Conservation (phyloP, 1,140 invertebrate species). For the Eurosta solidaginis region DNA sequence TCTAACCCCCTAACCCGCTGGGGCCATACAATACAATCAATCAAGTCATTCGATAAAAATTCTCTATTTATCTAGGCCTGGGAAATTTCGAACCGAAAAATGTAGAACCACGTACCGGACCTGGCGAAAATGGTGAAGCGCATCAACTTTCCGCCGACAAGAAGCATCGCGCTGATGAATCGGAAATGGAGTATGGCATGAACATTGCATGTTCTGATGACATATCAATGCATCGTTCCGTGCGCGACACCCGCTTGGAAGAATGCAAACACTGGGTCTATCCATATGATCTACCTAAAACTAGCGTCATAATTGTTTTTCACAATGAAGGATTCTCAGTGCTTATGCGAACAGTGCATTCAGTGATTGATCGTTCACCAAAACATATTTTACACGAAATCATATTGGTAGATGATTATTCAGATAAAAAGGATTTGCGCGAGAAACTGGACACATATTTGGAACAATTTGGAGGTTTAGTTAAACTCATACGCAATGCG, state of each 20-base stretch:
- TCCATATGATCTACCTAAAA: constrained; percentile 82
- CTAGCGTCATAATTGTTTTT: constrained; percentile 97
- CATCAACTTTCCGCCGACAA: constrained; percentile 59
- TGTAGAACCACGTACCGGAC: constrained; percentile 68
- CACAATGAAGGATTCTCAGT: constrained; percentile 98
- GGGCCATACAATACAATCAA: too few relatives aligned
- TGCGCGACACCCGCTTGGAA: constrained; percentile 83
- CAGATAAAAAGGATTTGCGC: constrained; percentile 93
- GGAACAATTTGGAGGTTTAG: constrained; percentile 83
- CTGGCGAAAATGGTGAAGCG: constrained; percentile 77
- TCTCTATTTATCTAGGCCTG: constrained; percentile 52
- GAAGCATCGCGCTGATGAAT: constrained; percentile 73
- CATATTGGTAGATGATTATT: constrained; percentile 97
- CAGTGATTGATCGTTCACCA: constrained; percentile 91
- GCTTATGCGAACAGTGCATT: constrained; percentile 94
- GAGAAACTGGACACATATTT: constrained; percentile 88
- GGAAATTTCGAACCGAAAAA: constrained; percentile 74
- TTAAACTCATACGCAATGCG: constrained; percentile 82
- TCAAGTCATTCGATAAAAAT: too few relatives aligned
- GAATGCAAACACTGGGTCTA: constrained; percentile 98
- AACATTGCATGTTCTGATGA: constrained; percentile 97
- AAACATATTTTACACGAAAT: constrained; percentile 90
- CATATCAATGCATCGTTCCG: constrained; percentile 76
- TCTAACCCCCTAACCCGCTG: too few relatives aligned
- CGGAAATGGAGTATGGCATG: constrained; percentile 92